Base-by-base conservation (phyloP, 2,888 invertebrate species). In the Patella ulyssiponensis region DNA sequence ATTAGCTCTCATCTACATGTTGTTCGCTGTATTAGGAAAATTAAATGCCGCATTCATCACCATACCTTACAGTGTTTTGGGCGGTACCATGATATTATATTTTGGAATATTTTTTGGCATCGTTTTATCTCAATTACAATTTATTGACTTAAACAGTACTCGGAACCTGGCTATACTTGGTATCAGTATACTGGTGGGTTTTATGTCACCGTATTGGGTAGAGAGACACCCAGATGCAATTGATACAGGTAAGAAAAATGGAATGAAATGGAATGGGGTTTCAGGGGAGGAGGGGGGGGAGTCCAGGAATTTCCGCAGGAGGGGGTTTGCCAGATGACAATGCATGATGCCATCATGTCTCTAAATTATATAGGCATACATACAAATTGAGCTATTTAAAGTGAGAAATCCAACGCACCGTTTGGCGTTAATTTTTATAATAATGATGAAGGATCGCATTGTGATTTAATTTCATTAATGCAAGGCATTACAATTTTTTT, bases 101-200 rank as follows among this genome's bases (percentile, higher is more conserved):
- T 84, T 86, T 53, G 87, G 86, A 33, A 83, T 87, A 58, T 81
- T 88, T 23, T 82, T 85, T 23, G 87, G 87, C 1, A 83, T 88
- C 7, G 84, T 86, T 70, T 56, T 88, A 73, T 86, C 88, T 14
- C 86, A 87, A 77, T 79, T 88, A 44, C 80, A 83, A 52, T 81
- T 80, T 74, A 94, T 96, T 58, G 94, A 96, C 88, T 92, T 97
- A 81, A 95, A 95, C 90, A 95, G 96, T 54, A 94, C 96, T 0
- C 93, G 97, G 73, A 97, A 97, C 92, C 93, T 97, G 73, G 96
- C 96, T 90, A 96, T 97, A 83, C 93, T 97, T 56, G 97, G 97
- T 23, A 94, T 97, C 87, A 96, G 96, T 4, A 93, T 97, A 82
- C 96, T 97, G 92, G 95, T 96, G 86, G 96, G 96, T 3, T 90